A percentile compares a stretch with the other conserved stretches of the same genome.
Conservation (phyloP, 2,113 vertebrate species). For the Shinisaurus crocodilurus region DNA sequence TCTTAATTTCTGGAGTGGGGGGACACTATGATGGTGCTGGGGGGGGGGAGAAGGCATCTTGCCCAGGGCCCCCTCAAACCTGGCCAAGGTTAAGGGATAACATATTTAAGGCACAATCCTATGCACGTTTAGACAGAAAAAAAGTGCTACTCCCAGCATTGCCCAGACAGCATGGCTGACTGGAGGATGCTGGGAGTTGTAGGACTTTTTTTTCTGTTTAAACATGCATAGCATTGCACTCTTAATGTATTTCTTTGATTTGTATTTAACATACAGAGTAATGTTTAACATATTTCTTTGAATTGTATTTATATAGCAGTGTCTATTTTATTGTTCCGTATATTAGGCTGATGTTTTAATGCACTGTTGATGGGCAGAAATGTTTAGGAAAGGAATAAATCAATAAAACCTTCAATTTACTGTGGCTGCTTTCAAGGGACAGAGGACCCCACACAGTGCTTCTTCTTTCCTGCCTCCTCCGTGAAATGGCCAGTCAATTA, state of each 20-base stretch:
- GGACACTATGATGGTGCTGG: neutral
- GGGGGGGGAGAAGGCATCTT: too few species aligned
- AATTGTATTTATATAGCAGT: neutral
- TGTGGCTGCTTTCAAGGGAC: neutral
- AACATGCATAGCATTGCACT: neutral
- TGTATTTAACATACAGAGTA: neutral
- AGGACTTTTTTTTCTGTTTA: too few species aligned
- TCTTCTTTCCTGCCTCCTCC: neutral
- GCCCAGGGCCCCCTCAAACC: too few species aligned
- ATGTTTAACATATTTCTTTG: neutral
- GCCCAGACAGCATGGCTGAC: too few species aligned
- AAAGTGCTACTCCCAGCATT: too few species aligned
- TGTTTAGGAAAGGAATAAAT: neutral
- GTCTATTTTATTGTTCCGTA: neutral
- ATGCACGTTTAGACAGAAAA: too few species aligned
- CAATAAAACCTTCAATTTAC: neutral
- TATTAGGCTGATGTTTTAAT: neutral
- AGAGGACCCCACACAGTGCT: neutral
- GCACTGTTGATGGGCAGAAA: neutral
- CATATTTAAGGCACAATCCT: too few species aligned
- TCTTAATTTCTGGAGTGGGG: neutral
- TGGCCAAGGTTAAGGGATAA: too few species aligned
- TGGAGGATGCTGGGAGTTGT: too few species aligned
- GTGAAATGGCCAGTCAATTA: neutral
- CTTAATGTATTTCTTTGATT: neutral